Percentiles rank a stretch among this genome's conserved stretches.
These are phyloP conservation scores for Chionodraco myersi DNA, from an alignment of 2,113 vertebrate species.

Conservation along the genomic window DNA sequence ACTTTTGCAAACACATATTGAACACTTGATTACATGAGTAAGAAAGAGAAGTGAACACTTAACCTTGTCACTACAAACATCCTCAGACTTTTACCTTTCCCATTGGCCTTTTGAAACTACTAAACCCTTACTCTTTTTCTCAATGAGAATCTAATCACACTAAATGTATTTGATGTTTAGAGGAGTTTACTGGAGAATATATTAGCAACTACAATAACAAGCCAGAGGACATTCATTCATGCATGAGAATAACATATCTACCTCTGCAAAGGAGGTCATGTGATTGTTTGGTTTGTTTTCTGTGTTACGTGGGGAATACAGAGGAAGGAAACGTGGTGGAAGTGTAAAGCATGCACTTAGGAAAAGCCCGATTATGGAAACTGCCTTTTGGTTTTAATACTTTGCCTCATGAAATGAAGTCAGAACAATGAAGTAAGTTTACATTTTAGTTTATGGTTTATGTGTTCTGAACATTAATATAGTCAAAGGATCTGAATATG, in stretches of 20 bases:
- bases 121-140: constrained; percentile 10
- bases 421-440: too few relatives aligned
- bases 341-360: too few relatives aligned
- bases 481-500: too few relatives aligned
- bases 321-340: too few relatives aligned
- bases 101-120: constrained; percentile 1
- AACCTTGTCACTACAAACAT: neutral
- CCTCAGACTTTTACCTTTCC: constrained; percentile 5
- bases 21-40: neutral
- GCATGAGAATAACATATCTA: constrained; percentile 44
- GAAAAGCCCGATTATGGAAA: too few relatives aligned
- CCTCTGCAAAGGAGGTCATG: too few relatives aligned
- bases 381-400: too few relatives aligned
- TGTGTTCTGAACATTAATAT: too few relatives aligned
- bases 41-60: neutral
- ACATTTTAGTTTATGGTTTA: too few relatives aligned
- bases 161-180: constrained; percentile 51
- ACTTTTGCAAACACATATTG: too few relatives aligned
- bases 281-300: neutral
- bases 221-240: constrained; percentile 32
- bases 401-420: too few relatives aligned
- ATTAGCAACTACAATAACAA: constrained; percentile 38
- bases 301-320: too few relatives aligned
- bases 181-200: constrained; percentile 44
- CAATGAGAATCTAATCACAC: constrained; percentile 25